phyloP scores from a whole-genome alignment of 1,140 invertebrate species.

The Drosophila ogumai region DNA sequence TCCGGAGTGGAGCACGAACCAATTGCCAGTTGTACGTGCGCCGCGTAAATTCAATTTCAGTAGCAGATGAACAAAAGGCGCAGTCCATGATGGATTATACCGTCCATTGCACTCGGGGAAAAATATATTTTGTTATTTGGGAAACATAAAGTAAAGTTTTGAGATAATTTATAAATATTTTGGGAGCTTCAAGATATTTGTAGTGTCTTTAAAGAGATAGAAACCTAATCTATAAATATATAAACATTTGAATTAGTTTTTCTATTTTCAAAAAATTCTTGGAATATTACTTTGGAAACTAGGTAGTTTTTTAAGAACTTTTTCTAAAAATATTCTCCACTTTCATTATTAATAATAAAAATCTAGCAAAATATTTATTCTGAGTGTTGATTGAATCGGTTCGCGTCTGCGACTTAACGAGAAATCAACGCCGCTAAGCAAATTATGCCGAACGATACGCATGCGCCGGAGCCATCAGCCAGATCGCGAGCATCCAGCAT shows the following conservation, averaged over 20 bases:
- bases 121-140: background rate
- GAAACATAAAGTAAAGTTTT: background rate
- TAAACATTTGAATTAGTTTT: background rate
- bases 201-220: background rate
- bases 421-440: constrained; percentile 83
- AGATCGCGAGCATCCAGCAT: constrained; percentile 37
- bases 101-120: constrained; percentile 10
- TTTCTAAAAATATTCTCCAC: background rate
- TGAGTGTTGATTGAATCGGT: constrained; percentile 36
- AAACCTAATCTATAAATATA: background rate
- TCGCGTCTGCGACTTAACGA: constrained; percentile 69
- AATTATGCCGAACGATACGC: constrained; percentile 84
- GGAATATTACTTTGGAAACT: background rate
- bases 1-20: constrained; percentile 54
- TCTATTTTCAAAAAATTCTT: background rate
- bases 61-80: constrained; percentile 66
- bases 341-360: background rate
- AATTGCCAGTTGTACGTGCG: constrained; percentile 78
- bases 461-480: constrained; percentile 73
- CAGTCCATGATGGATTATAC: constrained; percentile 47
- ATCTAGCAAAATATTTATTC: background rate
- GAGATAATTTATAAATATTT: no score
- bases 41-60: constrained; percentile 83
- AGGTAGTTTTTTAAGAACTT: background rate
- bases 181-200: accelerated